Evolutionary conservation across 2,888 invertebrate genomes (phyloP), one percentile per base, ranked within the genome.

Genomic region (Hirtodrosophila alboralis): DNA sequence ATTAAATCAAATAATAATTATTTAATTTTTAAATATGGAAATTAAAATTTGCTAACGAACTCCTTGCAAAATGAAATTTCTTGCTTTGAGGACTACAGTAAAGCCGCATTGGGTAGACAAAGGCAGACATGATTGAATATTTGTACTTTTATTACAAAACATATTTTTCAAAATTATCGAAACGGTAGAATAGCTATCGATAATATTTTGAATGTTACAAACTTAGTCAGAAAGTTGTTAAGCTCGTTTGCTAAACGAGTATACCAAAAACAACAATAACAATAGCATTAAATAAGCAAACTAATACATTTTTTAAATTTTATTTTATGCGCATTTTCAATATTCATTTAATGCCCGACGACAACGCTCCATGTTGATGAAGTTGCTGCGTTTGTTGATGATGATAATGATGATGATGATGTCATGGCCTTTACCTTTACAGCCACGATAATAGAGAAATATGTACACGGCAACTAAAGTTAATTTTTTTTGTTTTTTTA

Each of bases 251-350:
- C 18, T 10, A 6, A n/a, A 5, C 12, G 8, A 13, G 14, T n/a
- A n/a, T n/a, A n/a, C 14, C 10, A 27, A 18, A 2, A 13, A 30
- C 16, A 44, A 16, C 3, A 23, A 9, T 21, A 36, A 21, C 16
- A 44, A 16, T 1, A 23, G 7, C 27, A 36, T 14, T 33, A 36
- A 26, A 52, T 51, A 13, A 44, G 66, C 57, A 60, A 52, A 49
- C 33, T 57, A 37, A 62, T 64, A 56, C 16, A 48, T n/a, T 43
- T 61, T 53, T 56, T 44, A 52, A 48, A 56, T 52, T 47, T 56
- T 40, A 54, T 53, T 18, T 49, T 68, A 69, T 59, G 59, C 75
- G 69, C 38, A 59, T 57, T 79, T 63, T 62, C 77, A 77, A 77
- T 80, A 84, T 80, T 72, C 62, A 60, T 60, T 69, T 67, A 23